Evolutionary conservation across 2,113 vertebrate genomes (phyloP).

Genomic region (Brachypodius melanocephalos): DNA sequence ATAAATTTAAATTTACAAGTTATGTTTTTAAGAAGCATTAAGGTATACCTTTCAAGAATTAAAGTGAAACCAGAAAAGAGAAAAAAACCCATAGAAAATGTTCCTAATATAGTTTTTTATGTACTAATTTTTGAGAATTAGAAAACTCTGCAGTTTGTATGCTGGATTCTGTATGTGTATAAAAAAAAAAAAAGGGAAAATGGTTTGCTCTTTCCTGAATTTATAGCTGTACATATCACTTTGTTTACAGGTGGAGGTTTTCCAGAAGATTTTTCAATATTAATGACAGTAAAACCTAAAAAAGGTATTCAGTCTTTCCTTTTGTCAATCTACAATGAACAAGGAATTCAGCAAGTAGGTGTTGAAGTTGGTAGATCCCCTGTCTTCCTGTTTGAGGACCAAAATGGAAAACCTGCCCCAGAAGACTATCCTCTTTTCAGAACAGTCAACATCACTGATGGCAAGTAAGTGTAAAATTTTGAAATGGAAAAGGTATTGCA

Average conservation of each 20-base stretch:
- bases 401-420: conserved; percentile 88
- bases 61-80: not conserved
- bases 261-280: conserved; percentile 96
- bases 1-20: not conserved
- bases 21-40: not conserved
- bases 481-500: not conserved
- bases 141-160: not conserved
- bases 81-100: not conserved
- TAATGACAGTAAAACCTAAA: conserved; percentile 92
- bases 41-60: not conserved
- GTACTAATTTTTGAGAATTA: not conserved
- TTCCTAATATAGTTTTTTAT: not conserved
- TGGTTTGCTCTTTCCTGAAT: not conserved
- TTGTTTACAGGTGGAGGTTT: conserved; percentile 81
- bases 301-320: conserved; percentile 93
- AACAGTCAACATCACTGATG: conserved; percentile 90
- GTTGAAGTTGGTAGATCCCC: conserved; percentile 94
- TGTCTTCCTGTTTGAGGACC: conserved; percentile 94
- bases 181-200: not conserved
- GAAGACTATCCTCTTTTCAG: conserved; percentile 94
- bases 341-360: conserved; percentile 92
- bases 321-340: conserved; percentile 90
- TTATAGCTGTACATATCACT: not conserved
- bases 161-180: not conserved
- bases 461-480: conserved; percentile 84